Evolutionary conservation across 1,140 invertebrate genomes (phyloP).

Genomic region (Cyclargus thomasi): DNA sequence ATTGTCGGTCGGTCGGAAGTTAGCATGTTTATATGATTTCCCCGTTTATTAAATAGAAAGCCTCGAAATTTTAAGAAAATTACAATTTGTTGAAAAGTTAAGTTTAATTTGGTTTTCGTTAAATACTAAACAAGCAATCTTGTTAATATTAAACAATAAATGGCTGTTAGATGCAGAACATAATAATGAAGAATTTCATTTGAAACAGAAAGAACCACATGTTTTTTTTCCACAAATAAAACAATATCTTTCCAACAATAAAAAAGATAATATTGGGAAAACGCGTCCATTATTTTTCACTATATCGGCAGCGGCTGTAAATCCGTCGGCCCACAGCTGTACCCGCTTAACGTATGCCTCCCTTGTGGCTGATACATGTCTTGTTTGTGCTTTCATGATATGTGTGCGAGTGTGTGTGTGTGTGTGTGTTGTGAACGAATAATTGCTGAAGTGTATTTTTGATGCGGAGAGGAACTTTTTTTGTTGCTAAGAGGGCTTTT

Average conservation of each 20-base stretch:
- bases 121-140: too few species aligned
- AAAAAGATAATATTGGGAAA: constrained; percentile 15
- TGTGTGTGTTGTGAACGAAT: neutral
- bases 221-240: neutral
- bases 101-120: too few species aligned
- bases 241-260: constrained; percentile 14
- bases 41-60: too few species aligned
- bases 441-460: neutral
- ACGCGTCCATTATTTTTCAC: constrained; percentile 60
- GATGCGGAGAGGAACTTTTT: neutral
- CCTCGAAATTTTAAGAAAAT: too few species aligned
- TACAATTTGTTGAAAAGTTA: too few species aligned
- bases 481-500: neutral
- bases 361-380: constrained; percentile 58
- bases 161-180: too few species aligned
- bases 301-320: constrained; percentile 38
- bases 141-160: too few species aligned
- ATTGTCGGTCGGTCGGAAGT: too few species aligned
- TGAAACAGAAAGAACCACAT: neutral
- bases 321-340: constrained; percentile 51
- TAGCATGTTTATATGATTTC: too few species aligned
- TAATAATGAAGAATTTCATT: too few species aligned
- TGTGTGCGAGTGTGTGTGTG: neutral
- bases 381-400: constrained; percentile 22
- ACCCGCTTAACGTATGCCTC: constrained; percentile 62